These are phyloP conservation scores for Danio tinwini DNA, from an alignment of 2,797 vertebrate species.

Conservation along the genomic window DNA sequence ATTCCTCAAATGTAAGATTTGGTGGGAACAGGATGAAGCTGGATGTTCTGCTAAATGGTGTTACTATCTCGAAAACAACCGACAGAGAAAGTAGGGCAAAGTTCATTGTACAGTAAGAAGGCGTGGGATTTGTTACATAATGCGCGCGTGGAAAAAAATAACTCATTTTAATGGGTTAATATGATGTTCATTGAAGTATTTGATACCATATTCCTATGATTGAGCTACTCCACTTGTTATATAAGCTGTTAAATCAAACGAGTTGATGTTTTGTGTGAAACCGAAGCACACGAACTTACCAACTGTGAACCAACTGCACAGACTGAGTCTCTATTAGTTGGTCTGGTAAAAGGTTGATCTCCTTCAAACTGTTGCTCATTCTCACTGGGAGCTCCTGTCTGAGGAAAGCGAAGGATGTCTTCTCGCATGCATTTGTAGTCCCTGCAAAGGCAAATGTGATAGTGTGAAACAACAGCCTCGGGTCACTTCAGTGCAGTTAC, in stretches of 20 bases:
- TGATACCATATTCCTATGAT: too few species aligned
- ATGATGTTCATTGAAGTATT: not conserved
- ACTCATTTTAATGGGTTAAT: not conserved
- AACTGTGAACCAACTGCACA: conserved; percentile 86
- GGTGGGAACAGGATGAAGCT: not conserved
- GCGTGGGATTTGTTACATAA: conserved; percentile 20
- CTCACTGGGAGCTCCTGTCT: conserved; percentile 90
- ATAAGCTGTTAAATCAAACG: not conserved
- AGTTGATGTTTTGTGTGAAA: not conserved
- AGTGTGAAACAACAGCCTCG: not conserved
- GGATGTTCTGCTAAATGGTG: not conserved
- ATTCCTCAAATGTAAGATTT: not conserved
- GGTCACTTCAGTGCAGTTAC: too few species aligned
- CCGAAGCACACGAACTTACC: conserved; percentile 28
- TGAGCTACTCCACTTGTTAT: not conserved
- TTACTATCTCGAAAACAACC: not conserved
- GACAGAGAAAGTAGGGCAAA: conserved; percentile 52
- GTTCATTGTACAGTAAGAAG: conserved; percentile 41
- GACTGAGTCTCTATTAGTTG: conserved; percentile 87
- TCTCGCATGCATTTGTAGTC: conserved; percentile 83
- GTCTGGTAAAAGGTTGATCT: conserved; percentile 88
- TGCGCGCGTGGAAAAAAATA: not conserved
- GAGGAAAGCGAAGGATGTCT: conserved; percentile 90
- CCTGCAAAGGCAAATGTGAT: conserved; percentile 36
- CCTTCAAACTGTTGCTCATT: conserved; percentile 91